Conservation (phyloP, 2,797 vertebrate species). For the Smutsia gigantea region DNA sequence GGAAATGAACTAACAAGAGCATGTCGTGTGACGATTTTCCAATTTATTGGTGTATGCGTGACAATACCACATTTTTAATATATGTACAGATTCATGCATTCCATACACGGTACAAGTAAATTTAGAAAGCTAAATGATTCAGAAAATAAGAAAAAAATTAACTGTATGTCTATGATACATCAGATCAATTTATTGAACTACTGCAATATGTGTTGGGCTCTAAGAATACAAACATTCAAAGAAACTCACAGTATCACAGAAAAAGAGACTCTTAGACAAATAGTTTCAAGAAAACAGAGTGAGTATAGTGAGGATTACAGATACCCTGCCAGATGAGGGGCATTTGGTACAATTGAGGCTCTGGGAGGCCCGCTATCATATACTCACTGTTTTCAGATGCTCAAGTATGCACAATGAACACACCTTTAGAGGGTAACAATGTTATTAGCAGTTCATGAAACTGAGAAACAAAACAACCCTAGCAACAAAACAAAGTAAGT, state of each 20-base stretch:
- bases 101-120: neutral
- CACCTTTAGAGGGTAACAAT: neutral
- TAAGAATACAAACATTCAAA: neutral
- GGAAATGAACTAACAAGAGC: neutral
- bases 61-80: neutral
- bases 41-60: neutral
- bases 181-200: neutral
- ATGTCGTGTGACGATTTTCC: neutral
- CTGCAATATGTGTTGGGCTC: neutral
- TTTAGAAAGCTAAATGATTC: neutral
- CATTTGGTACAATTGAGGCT: neutral
- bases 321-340: neutral
- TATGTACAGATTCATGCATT: neutral
- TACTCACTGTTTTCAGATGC: neutral
- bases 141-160: neutral
- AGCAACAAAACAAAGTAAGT: neutral
- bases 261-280: neutral
- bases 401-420: neutral
- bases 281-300: neutral
- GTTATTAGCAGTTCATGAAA: neutral
- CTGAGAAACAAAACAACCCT: neutral
- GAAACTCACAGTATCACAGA: neutral
- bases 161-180: too few relatives aligned
- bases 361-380: neutral
- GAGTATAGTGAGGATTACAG: neutral